phyloP scores from a whole-genome alignment of 2,797 vertebrate genomes.

The Babyrousa celebensis region DNA sequence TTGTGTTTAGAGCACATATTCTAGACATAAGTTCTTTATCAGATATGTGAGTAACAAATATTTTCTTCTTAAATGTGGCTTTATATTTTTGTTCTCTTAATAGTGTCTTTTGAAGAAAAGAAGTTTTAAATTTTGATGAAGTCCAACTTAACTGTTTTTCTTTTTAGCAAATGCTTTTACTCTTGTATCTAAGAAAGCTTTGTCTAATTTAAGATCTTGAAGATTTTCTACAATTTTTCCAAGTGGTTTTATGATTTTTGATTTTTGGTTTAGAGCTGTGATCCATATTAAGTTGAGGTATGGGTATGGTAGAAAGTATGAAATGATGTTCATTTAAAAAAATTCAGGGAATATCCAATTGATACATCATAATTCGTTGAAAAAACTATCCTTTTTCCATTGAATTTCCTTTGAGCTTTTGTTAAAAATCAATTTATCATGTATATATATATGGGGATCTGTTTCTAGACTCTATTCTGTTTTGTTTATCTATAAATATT shows the following conservation, averaged over 20 bases:
- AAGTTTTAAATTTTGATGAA: neutral
- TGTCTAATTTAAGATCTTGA: neutral
- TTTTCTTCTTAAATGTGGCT: neutral
- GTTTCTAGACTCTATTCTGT: neutral
- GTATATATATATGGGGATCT: neutral
- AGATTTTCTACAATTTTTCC: neutral
- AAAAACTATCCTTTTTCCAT: neutral
- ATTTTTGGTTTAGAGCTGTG: neutral
- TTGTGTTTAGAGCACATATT: neutral
- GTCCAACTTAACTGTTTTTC: neutral
- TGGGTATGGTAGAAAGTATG: neutral
- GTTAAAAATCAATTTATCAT: neutral
- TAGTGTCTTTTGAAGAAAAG: neutral
- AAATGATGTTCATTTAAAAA: neutral
- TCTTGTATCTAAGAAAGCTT: neutral
- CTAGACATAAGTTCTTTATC: neutral
- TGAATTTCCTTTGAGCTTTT: neutral
- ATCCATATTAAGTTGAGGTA: neutral
- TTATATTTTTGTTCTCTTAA: neutral
- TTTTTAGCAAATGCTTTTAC: neutral
- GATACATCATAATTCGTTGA: neutral
- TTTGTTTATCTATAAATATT: neutral
- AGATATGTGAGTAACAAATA: neutral
- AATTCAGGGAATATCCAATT: neutral
- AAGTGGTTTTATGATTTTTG: neutral